Percentiles rank a stretch among this genome's conserved stretches.
Conservation (phyloP, 2,888 invertebrate species). For the Phalangium opilio region DNA sequence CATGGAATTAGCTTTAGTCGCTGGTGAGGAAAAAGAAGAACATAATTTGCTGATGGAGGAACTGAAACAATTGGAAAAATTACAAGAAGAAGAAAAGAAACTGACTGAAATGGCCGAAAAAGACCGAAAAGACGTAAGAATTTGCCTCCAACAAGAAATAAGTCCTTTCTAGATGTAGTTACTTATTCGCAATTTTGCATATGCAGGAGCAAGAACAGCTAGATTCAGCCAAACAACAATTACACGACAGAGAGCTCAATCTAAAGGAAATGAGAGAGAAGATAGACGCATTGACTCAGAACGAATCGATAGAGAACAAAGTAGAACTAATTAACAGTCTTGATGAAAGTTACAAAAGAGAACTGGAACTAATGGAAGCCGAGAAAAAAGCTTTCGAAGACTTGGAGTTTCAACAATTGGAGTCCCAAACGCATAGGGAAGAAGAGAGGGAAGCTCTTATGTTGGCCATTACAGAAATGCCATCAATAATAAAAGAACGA, state of each 20-base stretch:
- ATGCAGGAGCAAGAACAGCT: too few species aligned
- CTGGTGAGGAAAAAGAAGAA: conserved; percentile 54
- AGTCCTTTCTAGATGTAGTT: background rate
- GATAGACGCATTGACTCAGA: too few species aligned
- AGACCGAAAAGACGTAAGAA: conserved; percentile 14
- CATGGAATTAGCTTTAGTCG: conserved; percentile 68
- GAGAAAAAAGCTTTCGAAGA: conserved; percentile 70
- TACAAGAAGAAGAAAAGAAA: conserved; percentile 44
- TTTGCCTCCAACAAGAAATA: conserved; percentile 5
- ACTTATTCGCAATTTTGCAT: too few species aligned
- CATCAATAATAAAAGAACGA: conserved; percentile 48
- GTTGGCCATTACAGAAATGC: conserved; percentile 46
- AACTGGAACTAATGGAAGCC: conserved; percentile 56
- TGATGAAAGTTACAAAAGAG: conserved; percentile 34
- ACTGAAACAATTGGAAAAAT: too few species aligned
- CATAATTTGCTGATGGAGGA: background rate
- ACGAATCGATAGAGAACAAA: too few species aligned
- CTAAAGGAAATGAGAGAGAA: too few species aligned
- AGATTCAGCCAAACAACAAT: too few species aligned
- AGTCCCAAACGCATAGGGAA: conserved; percentile 77
- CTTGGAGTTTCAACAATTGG: conserved; percentile 81
- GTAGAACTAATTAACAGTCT: conserved; percentile 20
- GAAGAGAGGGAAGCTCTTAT: conserved; percentile 72
- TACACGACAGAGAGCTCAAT: too few species aligned
- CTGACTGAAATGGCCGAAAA: conserved; percentile 49